A percentile compares a stretch with the other conserved stretches of the same genome.
phyloP scores from a whole-genome alignment of 2,888 invertebrate genomes.

The Ichneumon xanthorius region DNA sequence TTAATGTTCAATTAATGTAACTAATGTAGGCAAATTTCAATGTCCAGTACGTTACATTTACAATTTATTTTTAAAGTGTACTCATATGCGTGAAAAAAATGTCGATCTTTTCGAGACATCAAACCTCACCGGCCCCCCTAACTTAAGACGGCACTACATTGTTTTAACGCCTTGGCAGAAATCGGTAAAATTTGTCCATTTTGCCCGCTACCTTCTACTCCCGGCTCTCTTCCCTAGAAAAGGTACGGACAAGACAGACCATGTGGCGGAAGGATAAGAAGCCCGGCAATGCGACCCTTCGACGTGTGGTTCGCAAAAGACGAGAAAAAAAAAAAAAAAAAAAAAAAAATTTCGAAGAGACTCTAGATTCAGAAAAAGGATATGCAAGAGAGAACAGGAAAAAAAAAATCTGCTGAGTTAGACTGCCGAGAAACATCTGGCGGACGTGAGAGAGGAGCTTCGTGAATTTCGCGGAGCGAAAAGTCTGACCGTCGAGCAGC shows the following conservation, averaged over 20 bases:
- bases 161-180: neutral
- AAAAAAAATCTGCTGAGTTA: slow-evolving; percentile 24
- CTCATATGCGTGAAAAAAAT: neutral
- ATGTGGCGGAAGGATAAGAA: neutral
- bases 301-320: neutral
- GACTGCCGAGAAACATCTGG: slow-evolving; percentile 58
- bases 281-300: slow-evolving; percentile 1
- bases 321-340: neutral
- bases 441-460: slow-evolving; percentile 35
- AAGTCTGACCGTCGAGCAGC: slow-evolving; percentile 67
- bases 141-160: neutral
- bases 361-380: slow-evolving; percentile 3
- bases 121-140: neutral
- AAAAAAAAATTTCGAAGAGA: neutral
- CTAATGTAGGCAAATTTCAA: too few relatives aligned
- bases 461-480: slow-evolving; percentile 21
- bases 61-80: too few relatives aligned
- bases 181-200: neutral
- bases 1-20: too few relatives aligned
- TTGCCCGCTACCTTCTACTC: neutral
- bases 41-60: too few relatives aligned
- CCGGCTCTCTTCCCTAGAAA: neutral
- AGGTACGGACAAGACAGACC: neutral
- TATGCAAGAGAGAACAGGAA: slow-evolving; percentile 4
- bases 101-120: neutral